phyloP scores from a whole-genome alignment of 1,140 invertebrate species.

The Pygmarrhopalites habei region DNA sequence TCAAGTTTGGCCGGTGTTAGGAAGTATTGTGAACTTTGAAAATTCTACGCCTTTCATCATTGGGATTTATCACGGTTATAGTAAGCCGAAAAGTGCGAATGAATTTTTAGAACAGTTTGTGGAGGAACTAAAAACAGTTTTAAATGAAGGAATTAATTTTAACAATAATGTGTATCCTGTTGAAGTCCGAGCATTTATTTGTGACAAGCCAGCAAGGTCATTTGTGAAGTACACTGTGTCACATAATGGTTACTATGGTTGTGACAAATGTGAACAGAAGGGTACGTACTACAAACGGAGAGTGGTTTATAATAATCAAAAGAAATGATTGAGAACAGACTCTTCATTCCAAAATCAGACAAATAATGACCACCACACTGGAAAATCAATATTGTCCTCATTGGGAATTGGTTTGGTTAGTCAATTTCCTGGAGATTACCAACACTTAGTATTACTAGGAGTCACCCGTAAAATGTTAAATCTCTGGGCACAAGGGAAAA shows the following conservation, averaged over 20 bases:
- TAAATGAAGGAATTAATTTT: too few species aligned
- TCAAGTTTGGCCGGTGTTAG: neutral
- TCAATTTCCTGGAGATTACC: slow-evolving; percentile 37
- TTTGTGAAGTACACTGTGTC: slow-evolving; percentile 42
- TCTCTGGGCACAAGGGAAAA: too few species aligned
- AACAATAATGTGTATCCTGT: neutral
- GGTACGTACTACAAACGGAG: slow-evolving; percentile 31
- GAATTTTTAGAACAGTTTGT: slow-evolving; percentile 1
- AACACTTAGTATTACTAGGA: slow-evolving; percentile 43
- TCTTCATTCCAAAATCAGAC: slow-evolving; percentile 28
- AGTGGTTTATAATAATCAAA: slow-evolving; percentile 37
- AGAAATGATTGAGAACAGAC: slow-evolving; percentile 39
- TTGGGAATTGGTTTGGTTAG: slow-evolving; percentile 10
- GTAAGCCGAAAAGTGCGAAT: neutral
- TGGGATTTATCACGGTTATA: slow-evolving; percentile 1
- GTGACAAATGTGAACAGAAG: slow-evolving; percentile 42
- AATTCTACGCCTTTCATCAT: neutral
- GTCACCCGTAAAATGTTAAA: slow-evolving; percentile 40
- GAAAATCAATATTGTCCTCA: neutral
- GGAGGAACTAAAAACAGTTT: neutral
- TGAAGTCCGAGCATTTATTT: slow-evolving; percentile 38
- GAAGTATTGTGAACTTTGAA: neutral
- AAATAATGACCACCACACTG: slow-evolving; percentile 28
- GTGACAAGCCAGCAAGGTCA: slow-evolving; percentile 44
- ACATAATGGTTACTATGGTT: slow-evolving; percentile 42